A percentile compares a stretch with the other conserved stretches of the same genome.
These are phyloP conservation scores for Lycia hirtaria DNA, from an alignment of 2,888 invertebrate genomes.

Conservation along the genomic window DNA sequence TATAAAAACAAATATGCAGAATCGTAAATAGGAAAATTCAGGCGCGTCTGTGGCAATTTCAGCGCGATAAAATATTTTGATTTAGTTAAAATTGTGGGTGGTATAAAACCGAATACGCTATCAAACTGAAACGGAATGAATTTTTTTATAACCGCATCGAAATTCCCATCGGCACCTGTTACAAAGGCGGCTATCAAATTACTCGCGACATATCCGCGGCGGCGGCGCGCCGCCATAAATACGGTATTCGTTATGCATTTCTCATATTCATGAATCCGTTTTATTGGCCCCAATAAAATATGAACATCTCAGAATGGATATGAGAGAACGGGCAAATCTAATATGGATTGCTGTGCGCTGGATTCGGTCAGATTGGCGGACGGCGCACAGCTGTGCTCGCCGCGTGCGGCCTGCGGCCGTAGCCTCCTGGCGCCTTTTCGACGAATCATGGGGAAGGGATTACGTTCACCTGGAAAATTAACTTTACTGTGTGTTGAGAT, in stretches of 20 bases:
- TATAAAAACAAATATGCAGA: constrained; percentile 26
- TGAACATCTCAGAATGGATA: constrained; percentile 86
- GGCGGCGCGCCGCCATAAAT: constrained; percentile 83
- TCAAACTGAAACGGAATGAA: constrained; percentile 71
- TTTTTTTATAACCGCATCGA: constrained; percentile 77
- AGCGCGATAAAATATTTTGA: constrained; percentile 38
- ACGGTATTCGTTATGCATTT: constrained; percentile 85
- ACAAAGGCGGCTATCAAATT: constrained; percentile 84
- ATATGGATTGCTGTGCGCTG: constrained; percentile 83
- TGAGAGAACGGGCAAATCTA: constrained; percentile 84
- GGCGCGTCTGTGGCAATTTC: constrained; percentile 36
- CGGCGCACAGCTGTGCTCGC: constrained; percentile 54
- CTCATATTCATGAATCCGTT: constrained; percentile 86
- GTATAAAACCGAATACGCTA: constrained; percentile 62
- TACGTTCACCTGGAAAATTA: constrained; percentile 38
- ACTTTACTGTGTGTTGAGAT: constrained; percentile 12
- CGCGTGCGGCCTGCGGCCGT: no score
- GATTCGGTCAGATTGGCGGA: constrained; percentile 74
- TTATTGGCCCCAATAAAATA: constrained; percentile 87
- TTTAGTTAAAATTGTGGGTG: constrained; percentile 44
- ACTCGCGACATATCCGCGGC: constrained; percentile 81
- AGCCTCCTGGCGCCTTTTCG: no score
- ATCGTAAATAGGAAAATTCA: constrained; percentile 21
- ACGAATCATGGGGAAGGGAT: constrained; percentile 17
- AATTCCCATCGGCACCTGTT: constrained; percentile 84